Conservation (phyloP, 2,888 invertebrate species). For the Ophion costatus region DNA sequence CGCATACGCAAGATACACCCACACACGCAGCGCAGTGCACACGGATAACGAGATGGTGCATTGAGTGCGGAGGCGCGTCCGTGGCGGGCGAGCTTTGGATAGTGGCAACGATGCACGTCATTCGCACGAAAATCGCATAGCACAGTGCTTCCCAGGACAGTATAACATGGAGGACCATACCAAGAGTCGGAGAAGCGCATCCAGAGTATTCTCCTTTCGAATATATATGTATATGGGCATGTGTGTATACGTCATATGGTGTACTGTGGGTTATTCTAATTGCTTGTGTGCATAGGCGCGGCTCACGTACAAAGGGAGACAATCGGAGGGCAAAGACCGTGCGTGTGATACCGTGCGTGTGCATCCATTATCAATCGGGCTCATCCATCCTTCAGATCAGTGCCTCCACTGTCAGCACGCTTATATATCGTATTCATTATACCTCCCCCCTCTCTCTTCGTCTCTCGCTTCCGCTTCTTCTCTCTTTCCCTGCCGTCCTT, state of each 20-base stretch:
- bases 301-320: conserved; percentile 68
- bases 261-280: conserved; percentile 7
- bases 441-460: neutral
- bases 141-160: neutral
- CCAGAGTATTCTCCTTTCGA: conserved; percentile 8
- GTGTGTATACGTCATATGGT: neutral
- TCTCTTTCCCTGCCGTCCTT: neutral
- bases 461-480: neutral
- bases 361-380: conserved; percentile 70
- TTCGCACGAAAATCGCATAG: conserved; percentile 40
- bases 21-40: neutral
- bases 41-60: conserved; percentile 22
- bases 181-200: conserved; percentile 22
- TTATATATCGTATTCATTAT: conserved; percentile 32
- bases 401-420: conserved; percentile 54
- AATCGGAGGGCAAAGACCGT: conserved; percentile 69
- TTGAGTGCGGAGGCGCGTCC: conserved; percentile 32
- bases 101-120: conserved; percentile 44
- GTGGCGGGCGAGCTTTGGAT: conserved; percentile 4
- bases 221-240: neutral
- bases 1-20: neutral
- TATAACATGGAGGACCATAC: conserved; percentile 12
- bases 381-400: conserved; percentile 61
- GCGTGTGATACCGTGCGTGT: conserved; percentile 68
- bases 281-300: conserved; percentile 33